Percentiles rank a stretch among this genome's conserved stretches.
Conservation (phyloP, 2,113 vertebrate species). For the Solenodon paradoxus region DNA sequence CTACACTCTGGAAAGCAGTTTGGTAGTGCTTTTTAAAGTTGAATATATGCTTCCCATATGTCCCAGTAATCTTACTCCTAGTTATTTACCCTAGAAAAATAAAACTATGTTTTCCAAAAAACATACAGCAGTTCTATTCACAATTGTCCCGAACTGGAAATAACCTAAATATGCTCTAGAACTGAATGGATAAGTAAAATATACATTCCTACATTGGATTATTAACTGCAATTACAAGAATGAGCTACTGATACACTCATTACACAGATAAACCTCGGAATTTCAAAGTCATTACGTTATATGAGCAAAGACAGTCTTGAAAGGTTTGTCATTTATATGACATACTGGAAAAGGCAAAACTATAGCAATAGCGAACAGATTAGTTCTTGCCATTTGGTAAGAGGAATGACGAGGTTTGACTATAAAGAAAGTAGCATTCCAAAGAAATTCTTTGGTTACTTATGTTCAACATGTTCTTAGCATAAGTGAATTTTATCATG, state of each 20-base stretch:
- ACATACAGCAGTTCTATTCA: background rate
- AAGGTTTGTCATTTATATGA: background rate
- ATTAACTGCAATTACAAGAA: background rate
- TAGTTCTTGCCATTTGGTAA: background rate
- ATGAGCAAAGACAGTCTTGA: background rate
- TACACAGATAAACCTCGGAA: background rate
- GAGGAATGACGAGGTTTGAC: background rate
- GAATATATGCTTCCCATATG: background rate
- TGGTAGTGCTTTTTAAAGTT: background rate
- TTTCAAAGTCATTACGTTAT: background rate
- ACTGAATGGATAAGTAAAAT: background rate
- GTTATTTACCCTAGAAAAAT: background rate
- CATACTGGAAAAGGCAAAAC: background rate
- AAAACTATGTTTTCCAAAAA: background rate
- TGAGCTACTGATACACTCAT: background rate
- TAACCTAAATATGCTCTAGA: background rate
- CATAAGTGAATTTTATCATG: slow-evolving; percentile 6
- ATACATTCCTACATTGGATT: background rate
- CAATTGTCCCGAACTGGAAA: background rate
- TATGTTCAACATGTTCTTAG: background rate
- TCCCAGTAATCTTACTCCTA: background rate
- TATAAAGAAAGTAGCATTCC: background rate
- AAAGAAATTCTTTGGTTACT: background rate
- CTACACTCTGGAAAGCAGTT: background rate
- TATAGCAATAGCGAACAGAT: background rate